Base-by-base conservation (phyloP, 2,113 vertebrate species). In the Collichthys lucidus region DNA sequence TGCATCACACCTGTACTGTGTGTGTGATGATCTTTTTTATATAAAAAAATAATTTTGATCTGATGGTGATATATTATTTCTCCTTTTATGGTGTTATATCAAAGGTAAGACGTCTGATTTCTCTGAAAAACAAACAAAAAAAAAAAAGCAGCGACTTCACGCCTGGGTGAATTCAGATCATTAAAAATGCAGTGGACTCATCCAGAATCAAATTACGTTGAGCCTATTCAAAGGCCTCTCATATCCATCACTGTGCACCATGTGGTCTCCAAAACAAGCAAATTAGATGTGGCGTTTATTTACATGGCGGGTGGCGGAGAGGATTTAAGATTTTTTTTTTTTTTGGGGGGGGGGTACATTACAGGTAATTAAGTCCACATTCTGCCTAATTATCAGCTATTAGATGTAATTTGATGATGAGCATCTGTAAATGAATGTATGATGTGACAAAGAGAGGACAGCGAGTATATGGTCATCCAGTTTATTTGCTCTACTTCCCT, bases 291-390 rank as follows among this genome's bases (percentile, higher is more conserved):
- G 83, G 84, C 86, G 66, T 89, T 92, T 90, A 89, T 93, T 93
- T 91, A 84, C 85, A 74, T 91, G 88, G 89, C 16, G 60, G 89
- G 90, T 82, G 87, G 86, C 67, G 52, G 64, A 85, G 75, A 87
- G 81, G 87, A 86, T 85, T 87, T 83, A 84, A 91, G 86, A 86
- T 84, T 89, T 90, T 85, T n/a, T n/a, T n/a, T n/a, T n/a, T n/a
- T n/a, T n/a, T n/a, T n/a, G n/a, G n/a, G 66, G 90, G 74, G 35
- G 82, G 82, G 81, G 77, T 80, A 90, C 85, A 94, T 91, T 88
- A 92, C 69, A 74, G 81, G 80, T 88, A 92, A 95, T 93, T 91
- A 91, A 84, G 77, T 82, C 88, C 80, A 40, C 86, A 90, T 94
- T 94, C 87, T 63, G 82, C 15, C 40, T 88, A 91, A 93, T 91